A percentile compares a stretch with the other conserved stretches of the same genome.
Evolutionary conservation across 2,888 invertebrate genomes (phyloP).

Genomic region (Hypselothyrea guttata): DNA sequence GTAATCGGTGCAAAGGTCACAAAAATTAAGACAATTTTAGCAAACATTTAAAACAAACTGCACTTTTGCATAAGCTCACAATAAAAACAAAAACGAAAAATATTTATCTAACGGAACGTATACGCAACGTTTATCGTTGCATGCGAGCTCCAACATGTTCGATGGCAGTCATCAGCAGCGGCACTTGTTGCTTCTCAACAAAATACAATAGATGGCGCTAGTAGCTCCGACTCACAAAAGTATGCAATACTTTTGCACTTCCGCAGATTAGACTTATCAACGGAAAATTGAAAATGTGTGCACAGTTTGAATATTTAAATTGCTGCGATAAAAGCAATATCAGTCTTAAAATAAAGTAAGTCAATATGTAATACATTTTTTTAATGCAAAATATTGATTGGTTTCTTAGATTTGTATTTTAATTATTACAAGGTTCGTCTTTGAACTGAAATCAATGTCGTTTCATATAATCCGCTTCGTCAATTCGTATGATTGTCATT

Average conservation of each 20-base stretch:
- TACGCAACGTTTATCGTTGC: conserved; percentile 45
- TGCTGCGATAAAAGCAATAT: too few species aligned
- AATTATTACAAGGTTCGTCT: conserved; percentile 13
- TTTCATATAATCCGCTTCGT: conserved; percentile 47
- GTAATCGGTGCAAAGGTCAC: conserved; percentile 54
- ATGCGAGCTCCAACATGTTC: conserved; percentile 21
- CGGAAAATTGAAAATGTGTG: conserved; percentile 8
- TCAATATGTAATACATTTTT: too few species aligned
- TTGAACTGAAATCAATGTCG: conserved; percentile 44
- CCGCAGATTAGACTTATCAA: not conserved
- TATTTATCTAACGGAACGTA: conserved; percentile 46
- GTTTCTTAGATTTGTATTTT: not conserved
- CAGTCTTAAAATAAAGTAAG: too few species aligned
- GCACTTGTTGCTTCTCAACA: not conserved
- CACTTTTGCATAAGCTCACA: not conserved
- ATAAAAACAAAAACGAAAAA: conserved; percentile 6
- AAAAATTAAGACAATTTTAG: conserved; percentile 51
- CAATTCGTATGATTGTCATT: conserved; percentile 14
- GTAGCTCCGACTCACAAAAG: conserved; percentile 16
- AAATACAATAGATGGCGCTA: conserved; percentile 35
- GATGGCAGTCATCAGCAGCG: conserved; percentile 8
- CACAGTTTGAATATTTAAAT: too few species aligned
- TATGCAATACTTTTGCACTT: conserved; percentile 35
- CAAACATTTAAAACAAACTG: not conserved
- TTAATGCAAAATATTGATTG: too few species aligned